phyloP scores from a whole-genome alignment of 2,797 vertebrate species.

The Jordanella pulchra region DNA sequence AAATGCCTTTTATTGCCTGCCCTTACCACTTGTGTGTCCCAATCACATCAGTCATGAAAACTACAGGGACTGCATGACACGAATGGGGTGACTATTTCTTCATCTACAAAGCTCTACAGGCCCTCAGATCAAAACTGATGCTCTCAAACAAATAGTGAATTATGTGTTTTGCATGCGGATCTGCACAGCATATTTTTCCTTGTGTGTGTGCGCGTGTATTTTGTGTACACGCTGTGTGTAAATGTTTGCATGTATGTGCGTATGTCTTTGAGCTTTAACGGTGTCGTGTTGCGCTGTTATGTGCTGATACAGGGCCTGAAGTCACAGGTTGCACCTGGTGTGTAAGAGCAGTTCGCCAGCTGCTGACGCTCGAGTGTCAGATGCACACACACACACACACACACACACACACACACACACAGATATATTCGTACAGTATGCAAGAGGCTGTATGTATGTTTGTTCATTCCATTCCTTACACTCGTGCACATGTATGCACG shows the following conservation, averaged over 20 bases:
- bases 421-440: constrained; percentile 26
- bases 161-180: constrained; percentile 48
- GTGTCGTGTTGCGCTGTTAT: constrained; percentile 76
- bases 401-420: constrained; percentile 22
- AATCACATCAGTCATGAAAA: constrained; percentile 67
- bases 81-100: constrained; percentile 29
- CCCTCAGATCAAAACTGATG: constrained; percentile 44
- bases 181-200: not conserved
- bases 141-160: constrained; percentile 47
- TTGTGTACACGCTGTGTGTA: constrained; percentile 15
- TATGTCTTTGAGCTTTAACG: constrained; percentile 39
- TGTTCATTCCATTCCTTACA: constrained; percentile 59
- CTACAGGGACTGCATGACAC: constrained; percentile 51
- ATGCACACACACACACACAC: constrained; percentile 36
- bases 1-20: constrained; percentile 78
- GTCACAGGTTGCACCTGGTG: constrained; percentile 80
- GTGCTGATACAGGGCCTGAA: constrained; percentile 76
- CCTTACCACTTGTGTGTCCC: constrained; percentile 75
- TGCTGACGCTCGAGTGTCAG: constrained; percentile 75
- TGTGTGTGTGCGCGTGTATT: not conserved
- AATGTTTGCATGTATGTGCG: constrained; percentile 30
- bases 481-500: constrained; percentile 42
- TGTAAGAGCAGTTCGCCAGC: constrained; percentile 78
- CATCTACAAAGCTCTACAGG: constrained; percentile 24
- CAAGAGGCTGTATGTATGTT: constrained; percentile 61